A percentile compares a stretch with the other conserved stretches of the same genome.
Evolutionary conservation across 2,797 vertebrate genomes (phyloP).

Genomic region (Typhlichthys subterraneus): DNA sequence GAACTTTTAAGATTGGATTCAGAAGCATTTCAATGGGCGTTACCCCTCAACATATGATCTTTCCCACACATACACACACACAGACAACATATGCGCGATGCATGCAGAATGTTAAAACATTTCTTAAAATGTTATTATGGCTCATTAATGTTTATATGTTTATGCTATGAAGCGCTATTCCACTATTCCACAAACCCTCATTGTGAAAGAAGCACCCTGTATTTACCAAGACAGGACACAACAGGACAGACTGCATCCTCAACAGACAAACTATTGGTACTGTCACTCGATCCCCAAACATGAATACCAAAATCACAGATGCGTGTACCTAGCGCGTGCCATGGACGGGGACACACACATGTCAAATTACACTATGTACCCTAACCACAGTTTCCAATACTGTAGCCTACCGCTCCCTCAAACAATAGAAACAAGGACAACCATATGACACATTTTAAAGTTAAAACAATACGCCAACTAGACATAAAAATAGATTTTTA

Average conservation of each 20-base stretch:
- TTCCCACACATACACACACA: too few species aligned
- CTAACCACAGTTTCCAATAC: background rate
- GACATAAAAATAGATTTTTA: too few species aligned
- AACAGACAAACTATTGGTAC: slow-evolving; percentile 14
- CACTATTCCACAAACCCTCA: slow-evolving; percentile 1
- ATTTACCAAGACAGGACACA: slow-evolving; percentile 48
- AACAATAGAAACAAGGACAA: background rate
- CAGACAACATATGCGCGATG: too few species aligned
- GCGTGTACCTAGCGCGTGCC: background rate
- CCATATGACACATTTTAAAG: too few species aligned
- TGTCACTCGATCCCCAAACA: slow-evolving; percentile 4
- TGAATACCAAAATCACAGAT: background rate
- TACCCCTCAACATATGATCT: too few species aligned
- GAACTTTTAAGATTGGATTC: background rate
- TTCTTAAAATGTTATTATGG: too few species aligned
- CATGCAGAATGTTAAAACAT: too few species aligned
- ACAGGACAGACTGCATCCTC: slow-evolving; percentile 35
- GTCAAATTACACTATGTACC: slow-evolving; percentile 8
- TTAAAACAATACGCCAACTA: too few species aligned
- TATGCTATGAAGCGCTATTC: background rate
- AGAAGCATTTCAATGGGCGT: background rate
- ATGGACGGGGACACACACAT: background rate
- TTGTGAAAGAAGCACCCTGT: background rate
- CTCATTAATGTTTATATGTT: background rate
- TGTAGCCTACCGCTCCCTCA: background rate